A percentile compares a stretch with the other conserved stretches of the same genome.
Evolutionary conservation across 2,113 vertebrate species (phyloP).

Genomic region (Oreotrochilus melanogaster): DNA sequence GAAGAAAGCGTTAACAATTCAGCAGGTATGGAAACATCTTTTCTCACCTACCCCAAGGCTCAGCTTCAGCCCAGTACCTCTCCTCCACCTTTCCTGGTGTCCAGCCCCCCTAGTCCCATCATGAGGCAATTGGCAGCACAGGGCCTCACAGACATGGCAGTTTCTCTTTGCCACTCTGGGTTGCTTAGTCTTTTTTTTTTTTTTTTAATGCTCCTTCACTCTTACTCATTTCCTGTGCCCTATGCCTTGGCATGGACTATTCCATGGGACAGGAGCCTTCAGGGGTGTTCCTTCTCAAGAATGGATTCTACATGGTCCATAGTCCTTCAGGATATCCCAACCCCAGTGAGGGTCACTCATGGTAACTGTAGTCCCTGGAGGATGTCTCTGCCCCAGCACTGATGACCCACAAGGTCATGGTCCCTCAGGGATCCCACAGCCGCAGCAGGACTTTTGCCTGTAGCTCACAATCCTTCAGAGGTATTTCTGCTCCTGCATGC

Average conservation of each 20-base stretch:
- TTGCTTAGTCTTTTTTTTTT: neutral
- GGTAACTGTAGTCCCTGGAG: too few species aligned
- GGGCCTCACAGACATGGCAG: neutral
- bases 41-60: neutral
- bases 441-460: neutral
- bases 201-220: neutral
- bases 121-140: neutral
- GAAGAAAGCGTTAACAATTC: neutral
- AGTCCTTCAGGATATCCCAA: neutral
- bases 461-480: neutral
- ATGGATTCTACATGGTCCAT: neutral
- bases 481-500: neutral
- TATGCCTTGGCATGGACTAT: neutral
- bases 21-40: neutral
- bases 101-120: rapidly evolving
- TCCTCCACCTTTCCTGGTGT: neutral
- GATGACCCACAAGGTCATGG: neutral
- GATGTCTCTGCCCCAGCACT: neutral
- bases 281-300: neutral
- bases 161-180: neutral
- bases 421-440: neutral
- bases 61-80: neutral
- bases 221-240: neutral
- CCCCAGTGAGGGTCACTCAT: too few species aligned
- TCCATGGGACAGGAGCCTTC: neutral